These are phyloP conservation scores for Pseudorhiza aurosa DNA, from an alignment of 30 jellyfish, hydroid and myxozoan genomes.

Conservation along the genomic window DNA sequence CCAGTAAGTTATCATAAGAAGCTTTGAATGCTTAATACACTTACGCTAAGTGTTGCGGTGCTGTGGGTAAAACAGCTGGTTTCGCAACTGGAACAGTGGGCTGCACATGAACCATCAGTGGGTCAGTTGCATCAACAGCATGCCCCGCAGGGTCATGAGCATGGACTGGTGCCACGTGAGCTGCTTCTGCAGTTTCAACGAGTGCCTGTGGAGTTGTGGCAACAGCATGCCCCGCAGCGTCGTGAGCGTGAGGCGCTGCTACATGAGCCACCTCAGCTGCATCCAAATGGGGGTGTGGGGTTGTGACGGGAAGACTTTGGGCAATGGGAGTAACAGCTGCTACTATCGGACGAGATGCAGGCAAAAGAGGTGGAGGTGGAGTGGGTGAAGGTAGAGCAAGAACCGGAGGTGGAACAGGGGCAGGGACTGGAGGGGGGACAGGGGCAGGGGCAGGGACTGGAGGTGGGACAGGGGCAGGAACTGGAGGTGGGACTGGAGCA, in stretches of 20 bases:
- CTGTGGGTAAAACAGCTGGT: conserved; percentile 19
- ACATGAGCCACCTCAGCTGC: conserved; percentile 56
- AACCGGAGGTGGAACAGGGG: conserved; percentile 57
- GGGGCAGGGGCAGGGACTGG: conserved; percentile 80
- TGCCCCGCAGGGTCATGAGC: conserved; percentile 4
- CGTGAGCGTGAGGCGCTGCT: conserved; percentile 44
- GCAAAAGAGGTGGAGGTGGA: conserved; percentile 25
- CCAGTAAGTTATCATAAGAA: no score
- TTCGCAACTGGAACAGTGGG: conserved; percentile 23
- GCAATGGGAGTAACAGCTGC: conserved; percentile 17
- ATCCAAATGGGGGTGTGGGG: conserved; percentile 22
- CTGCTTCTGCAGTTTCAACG: conserved; percentile 42
- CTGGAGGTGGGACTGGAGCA: conserved; percentile 71
- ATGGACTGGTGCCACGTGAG: conserved; percentile 39
- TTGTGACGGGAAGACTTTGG: conserved; percentile 14
- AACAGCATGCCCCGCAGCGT: conserved; percentile 61
- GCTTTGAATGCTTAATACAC: background rate
- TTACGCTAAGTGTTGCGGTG: conserved; percentile 22
- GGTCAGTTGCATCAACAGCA: conserved; percentile 12
- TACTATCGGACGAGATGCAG: conserved; percentile 20
- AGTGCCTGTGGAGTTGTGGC: conserved; percentile 56
- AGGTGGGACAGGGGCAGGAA: conserved; percentile 69
- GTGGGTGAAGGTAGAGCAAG: conserved; percentile 60
- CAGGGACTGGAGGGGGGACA: conserved; percentile 50
- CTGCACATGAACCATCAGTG: background rate